phyloP scores from a whole-genome alignment of 1,140 invertebrate species.

The Cherax destructor region DNA sequence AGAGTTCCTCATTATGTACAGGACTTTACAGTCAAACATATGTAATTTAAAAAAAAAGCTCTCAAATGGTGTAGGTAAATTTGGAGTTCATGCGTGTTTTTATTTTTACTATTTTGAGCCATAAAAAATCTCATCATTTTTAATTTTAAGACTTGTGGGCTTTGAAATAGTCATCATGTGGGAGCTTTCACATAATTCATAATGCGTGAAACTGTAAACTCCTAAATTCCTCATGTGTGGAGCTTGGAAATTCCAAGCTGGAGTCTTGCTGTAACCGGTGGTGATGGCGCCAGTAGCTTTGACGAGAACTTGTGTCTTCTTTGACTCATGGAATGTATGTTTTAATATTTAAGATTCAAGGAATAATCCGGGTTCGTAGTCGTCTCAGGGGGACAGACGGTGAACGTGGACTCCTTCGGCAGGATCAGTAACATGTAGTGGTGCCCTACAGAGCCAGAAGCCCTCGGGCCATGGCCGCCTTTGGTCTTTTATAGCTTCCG shows the following conservation, averaged over 20 bases:
- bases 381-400: background rate
- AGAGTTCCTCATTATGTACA: background rate
- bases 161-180: background rate
- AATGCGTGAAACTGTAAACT: background rate
- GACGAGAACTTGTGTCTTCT: constrained; percentile 57
- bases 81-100: background rate
- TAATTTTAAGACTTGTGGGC: too few relatives aligned
- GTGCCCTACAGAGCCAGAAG: constrained; percentile 13
- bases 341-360: constrained; percentile 49
- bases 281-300: constrained; percentile 47
- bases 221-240: constrained; percentile 15
- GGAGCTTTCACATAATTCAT: background rate
- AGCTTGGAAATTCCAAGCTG: constrained; percentile 2
- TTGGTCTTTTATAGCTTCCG: constrained; percentile 44
- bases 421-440: constrained; percentile 17
- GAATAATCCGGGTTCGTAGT: background rate
- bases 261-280: constrained; percentile 28
- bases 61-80: background rate
- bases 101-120: background rate
- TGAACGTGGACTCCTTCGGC: constrained; percentile 12
- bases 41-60: background rate
- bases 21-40: background rate
- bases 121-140: too few relatives aligned
- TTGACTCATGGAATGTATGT: constrained; percentile 59
- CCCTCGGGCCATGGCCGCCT: constrained; percentile 18